Conservation (phyloP, 1,140 invertebrate genomes). For the Cryptotermes secundus region DNA sequence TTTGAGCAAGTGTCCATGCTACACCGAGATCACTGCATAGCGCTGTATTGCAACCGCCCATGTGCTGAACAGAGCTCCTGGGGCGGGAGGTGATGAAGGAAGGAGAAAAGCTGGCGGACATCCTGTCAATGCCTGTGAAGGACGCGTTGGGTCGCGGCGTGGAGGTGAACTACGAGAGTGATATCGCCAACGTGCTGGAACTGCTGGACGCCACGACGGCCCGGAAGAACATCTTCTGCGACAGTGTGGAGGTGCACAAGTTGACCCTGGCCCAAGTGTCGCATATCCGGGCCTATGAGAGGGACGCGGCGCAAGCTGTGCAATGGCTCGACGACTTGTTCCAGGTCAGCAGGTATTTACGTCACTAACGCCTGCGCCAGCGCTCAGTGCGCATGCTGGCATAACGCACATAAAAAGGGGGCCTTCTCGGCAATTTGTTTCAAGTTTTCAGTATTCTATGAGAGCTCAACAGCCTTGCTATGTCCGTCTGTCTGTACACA, state of each 20-base stretch:
- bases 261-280: slow-evolving; percentile 72
- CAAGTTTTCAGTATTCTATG: no score
- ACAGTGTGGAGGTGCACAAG: slow-evolving; percentile 60
- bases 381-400: no score
- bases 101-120: slow-evolving; percentile 75
- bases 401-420: no score
- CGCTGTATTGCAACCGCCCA: not conserved
- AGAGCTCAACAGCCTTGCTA: no score
- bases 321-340: slow-evolving; percentile 74
- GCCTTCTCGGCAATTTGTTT: no score
- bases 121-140: slow-evolving; percentile 77
- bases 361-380: no score
- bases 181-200: slow-evolving; percentile 69
- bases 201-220: slow-evolving; percentile 57
- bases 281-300: slow-evolving; percentile 72
- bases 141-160: slow-evolving; percentile 74
- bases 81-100: slow-evolving; percentile 70
- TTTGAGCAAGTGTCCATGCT: no score
- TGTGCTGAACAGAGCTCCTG: slow-evolving; percentile 41
- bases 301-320: slow-evolving; percentile 70
- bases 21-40: slow-evolving; percentile 50
- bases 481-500: no score
- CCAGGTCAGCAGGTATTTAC: slow-evolving; percentile 49
- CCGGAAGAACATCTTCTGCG: slow-evolving; percentile 56
- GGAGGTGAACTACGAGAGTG: slow-evolving; percentile 67